Conservation (phyloP, 2,888 invertebrate genomes). For the Calephelis perditalis region DNA sequence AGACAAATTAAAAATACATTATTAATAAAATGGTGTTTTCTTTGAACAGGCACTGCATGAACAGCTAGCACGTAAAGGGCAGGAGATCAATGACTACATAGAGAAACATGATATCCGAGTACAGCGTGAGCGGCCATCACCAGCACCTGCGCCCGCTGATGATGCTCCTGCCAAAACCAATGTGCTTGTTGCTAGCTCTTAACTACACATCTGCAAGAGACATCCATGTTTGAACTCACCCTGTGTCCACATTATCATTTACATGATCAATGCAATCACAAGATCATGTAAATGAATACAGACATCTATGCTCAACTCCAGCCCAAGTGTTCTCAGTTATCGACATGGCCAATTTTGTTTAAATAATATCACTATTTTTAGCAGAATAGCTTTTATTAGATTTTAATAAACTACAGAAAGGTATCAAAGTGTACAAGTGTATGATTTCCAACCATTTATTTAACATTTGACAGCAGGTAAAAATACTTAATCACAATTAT, state of each 20-base stretch:
- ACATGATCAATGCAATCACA: no score
- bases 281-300: no score
- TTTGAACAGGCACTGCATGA: conserved; percentile 82
- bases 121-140: conserved; percentile 59
- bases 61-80: conserved; percentile 90
- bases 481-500: no score
- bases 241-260: neutral
- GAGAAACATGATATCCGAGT: conserved; percentile 93
- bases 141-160: conserved; percentile 38
- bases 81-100: conserved; percentile 94
- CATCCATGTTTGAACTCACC: neutral
- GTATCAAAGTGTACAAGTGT: no score
- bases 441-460: no score
- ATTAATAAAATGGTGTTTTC: neutral
- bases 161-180: conserved; percentile 60
- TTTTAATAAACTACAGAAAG: no score
- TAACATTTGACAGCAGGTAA: no score
- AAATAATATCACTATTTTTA: no score
- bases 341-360: no score
- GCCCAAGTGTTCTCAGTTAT: no score
- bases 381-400: no score
- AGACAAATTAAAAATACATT: neutral
- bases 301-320: no score
- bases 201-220: conserved; percentile 36
- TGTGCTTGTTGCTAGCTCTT: conserved; percentile 68